phyloP scores from a whole-genome alignment of 2,797 vertebrate species.

The Agapornis canus region DNA sequence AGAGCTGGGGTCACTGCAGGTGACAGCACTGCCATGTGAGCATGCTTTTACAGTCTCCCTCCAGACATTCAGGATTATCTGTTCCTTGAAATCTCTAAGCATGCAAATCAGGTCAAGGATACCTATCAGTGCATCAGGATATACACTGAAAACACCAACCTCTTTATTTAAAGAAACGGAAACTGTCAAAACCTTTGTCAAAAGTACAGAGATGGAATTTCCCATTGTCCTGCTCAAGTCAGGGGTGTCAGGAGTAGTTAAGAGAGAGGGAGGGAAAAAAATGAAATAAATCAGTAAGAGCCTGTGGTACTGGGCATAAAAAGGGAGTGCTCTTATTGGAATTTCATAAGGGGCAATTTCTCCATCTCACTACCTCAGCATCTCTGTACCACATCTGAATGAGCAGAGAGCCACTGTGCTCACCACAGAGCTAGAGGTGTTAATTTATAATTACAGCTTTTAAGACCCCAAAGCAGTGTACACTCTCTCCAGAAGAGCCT shows the following conservation, averaged over 20 bases:
- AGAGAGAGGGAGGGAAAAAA: neutral
- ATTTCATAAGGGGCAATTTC: neutral
- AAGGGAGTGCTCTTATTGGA: neutral
- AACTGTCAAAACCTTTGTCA: neutral
- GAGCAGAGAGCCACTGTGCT: neutral
- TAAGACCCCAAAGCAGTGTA: neutral
- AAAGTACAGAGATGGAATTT: neutral
- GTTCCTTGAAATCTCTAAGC: neutral
- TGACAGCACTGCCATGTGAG: neutral
- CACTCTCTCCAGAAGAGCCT: neutral
- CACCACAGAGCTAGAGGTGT: neutral
- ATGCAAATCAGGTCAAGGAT: neutral
- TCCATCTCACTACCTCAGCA: neutral
- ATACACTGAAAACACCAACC: neutral
- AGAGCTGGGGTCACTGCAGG: neutral
- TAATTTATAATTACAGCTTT: neutral
- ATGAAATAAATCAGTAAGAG: neutral
- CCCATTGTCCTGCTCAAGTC: neutral
- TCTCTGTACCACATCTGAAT: neutral
- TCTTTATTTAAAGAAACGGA: neutral
- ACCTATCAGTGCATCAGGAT: neutral
- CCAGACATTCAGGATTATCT: conserved; percentile 1
- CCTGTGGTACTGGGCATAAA: neutral
- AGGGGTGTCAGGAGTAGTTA: neutral
- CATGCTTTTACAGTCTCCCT: neutral